Evolutionary conservation across 53 echinoderm and acorn worm genomes (phyloP), one percentile per base, ranked within the genome.

Genomic region (Holothuria scabra): DNA sequence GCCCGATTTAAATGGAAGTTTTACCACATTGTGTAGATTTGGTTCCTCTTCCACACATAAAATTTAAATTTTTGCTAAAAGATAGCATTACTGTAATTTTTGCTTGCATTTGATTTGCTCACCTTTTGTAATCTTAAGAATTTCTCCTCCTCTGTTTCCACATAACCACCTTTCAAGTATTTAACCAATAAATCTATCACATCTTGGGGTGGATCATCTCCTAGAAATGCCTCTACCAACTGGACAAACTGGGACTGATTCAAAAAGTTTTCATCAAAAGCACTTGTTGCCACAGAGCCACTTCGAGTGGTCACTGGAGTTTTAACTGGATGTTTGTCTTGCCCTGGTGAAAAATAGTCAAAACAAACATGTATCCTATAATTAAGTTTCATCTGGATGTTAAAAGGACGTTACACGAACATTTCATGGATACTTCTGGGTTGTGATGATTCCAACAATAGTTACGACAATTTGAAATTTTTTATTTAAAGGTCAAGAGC

Each of bases 81-180:
- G 41, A 41, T n/a, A 41, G 41, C 10, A 41, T 41, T 41, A 8
- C 41, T n/a, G n/a, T 41, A 41, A 35, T 35, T 6, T 6, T 35
- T 35, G 3, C 3, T 35, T 35, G 35, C 35, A 35, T 6, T 41
- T 10, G 10, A 35, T 6, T 41, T 10, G 10, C 84, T 85, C 28
- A 93, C 99, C 92, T 94, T 89, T 44, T 94, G 94, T 72, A 97
- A 69, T 18, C 94, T 83, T 37, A 88, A 85, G 76, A 94, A 90
- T 62, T 94, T 94, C 87, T 99, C 94, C 65, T 99, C 94, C 76
- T 99, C 94, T 9, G 94, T 99, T 84, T 97, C 99, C 0, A 97
- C 86, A 67, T 99, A 99, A 8, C 99, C 99, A 4, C 85, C 89
- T 31, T 67, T 91, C 33, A 99, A 87, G 69, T 90, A 99, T 59